phyloP scores from a whole-genome alignment of 2,888 invertebrate species.

The Zygothrica quintamaculata region DNA sequence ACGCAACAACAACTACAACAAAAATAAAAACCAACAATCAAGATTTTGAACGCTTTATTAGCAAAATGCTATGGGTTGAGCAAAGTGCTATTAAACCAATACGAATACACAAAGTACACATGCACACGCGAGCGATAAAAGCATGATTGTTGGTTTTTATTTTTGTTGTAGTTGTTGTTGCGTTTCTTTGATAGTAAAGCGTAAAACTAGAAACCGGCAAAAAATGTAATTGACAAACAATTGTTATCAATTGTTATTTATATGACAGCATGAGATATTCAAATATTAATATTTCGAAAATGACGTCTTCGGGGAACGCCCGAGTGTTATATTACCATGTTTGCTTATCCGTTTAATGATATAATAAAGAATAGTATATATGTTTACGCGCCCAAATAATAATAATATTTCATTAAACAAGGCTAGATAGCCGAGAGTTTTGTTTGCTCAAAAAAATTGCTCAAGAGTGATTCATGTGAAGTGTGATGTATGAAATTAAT shows the following conservation, averaged over 20 bases:
- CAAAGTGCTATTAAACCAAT: too few relatives aligned
- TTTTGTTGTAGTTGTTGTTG: neutral
- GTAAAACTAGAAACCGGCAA: too few relatives aligned
- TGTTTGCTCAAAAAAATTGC: conserved; percentile 13
- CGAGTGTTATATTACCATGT: conserved; percentile 5
- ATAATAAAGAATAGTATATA: conserved; percentile 16
- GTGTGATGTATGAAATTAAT: conserved; percentile 10
- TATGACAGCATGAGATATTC: conserved; percentile 5
- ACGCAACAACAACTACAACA: neutral
- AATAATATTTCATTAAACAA: conserved; percentile 37
- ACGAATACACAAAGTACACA: too few relatives aligned
- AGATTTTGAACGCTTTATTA: too few relatives aligned
- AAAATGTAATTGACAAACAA: conserved; percentile 30
- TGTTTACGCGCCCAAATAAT: conserved; percentile 50
- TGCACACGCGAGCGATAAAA: too few relatives aligned
- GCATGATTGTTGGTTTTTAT: too few relatives aligned
- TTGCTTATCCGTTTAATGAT: conserved; percentile 14
- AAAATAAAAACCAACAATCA: conserved; percentile 11
- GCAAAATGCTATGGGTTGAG: too few relatives aligned
- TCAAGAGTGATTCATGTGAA: conserved; percentile 5
- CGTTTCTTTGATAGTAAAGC: too few relatives aligned
- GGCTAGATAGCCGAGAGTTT: conserved; percentile 32
- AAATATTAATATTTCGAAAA: conserved; percentile 3
- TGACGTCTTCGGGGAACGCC: conserved; percentile 43
- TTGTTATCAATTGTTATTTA: conserved; percentile 21